Percentiles rank a stretch among this genome's conserved stretches.
phyloP scores from a whole-genome alignment of 1,140 invertebrate species.

The Subanguina moxae region DNA sequence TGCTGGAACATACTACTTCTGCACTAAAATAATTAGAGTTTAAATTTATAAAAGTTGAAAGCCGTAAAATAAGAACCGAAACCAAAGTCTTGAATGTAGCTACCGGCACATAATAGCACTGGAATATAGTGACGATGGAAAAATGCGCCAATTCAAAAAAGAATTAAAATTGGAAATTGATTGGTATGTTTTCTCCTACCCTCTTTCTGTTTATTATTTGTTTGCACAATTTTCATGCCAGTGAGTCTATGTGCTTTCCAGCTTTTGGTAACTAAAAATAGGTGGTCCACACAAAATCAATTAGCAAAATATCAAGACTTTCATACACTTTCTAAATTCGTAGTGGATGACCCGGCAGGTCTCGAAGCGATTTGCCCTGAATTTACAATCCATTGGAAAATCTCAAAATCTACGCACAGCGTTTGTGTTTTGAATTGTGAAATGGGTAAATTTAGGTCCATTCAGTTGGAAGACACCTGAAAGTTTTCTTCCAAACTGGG shows the following conservation, averaged over 20 bases:
- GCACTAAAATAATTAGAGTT: no score
- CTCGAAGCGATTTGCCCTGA: constrained; percentile 1
- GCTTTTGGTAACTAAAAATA: no score
- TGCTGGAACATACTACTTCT: no score
- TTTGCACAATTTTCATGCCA: constrained; percentile 2
- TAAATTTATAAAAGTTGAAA: no score
- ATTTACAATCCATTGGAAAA: background rate
- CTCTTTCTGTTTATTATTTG: constrained; percentile 1
- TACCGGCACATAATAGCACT: no score
- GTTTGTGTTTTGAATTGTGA: background rate
- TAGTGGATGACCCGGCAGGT: background rate
- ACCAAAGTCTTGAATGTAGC: no score
- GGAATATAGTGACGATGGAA: background rate
- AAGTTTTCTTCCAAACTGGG: no score
- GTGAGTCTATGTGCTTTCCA: constrained; percentile 2
- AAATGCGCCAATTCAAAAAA: background rate
- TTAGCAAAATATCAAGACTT: background rate
- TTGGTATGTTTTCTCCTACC: background rate
- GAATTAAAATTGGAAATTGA: constrained; percentile 1
- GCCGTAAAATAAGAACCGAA: no score
- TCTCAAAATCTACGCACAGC: background rate
- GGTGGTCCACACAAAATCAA: background rate
- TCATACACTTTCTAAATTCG: background rate
- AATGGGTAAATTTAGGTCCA: background rate
- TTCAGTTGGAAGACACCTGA: no score